Evolutionary conservation across 1,140 invertebrate genomes (phyloP), one percentile per base, ranked within the genome.

Genomic region (Aphelenchoides fujianensis): DNA sequence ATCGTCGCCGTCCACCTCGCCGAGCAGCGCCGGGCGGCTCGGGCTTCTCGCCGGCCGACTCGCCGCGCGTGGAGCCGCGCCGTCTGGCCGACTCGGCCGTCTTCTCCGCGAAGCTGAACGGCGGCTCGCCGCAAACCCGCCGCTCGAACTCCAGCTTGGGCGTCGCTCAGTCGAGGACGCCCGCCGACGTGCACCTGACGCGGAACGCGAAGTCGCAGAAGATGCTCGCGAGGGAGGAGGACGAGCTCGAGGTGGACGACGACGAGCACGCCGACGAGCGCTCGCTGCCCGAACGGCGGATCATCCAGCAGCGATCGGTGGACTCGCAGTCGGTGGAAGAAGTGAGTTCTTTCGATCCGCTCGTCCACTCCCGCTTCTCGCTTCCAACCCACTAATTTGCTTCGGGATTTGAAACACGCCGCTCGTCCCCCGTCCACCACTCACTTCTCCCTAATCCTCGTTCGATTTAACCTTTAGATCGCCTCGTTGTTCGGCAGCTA

Each of bases 401-500:
- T 48, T 16, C 41, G 41, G 41, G 12, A 48, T 48, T 48, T 23
- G 23, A 48, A 48, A 48, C 23, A 48, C 41, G n/a, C n/a, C n/a
- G n/a, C n/a, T n/a, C n/a, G n/a, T 48, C 41, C 12, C 41, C 12
- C 12, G 41, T 48, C 41, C 41, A 48, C 12, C n/a, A n/a, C n/a
- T n/a, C n/a, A n/a, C n/a, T n/a, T n/a, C 23, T 48, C 41, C 12
- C 23, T 48, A 48, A 48, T 23, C 41, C 23, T 23, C 12, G 41
- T 48, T 48, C 23, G 41, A 16, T 48, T 48, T 23, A 48, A 48
- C 41, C 59, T 75, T 9, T 67, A 81, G 79, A 82, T 80, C 36
- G 66, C 75, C 32, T 81, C 79, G 32, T 68, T 81, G 37, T 81
- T 81, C 55, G 79, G 79, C 63, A 81, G 79, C 69, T 81, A 73